Evolutionary conservation across 2,113 vertebrate species (phyloP).

Genomic region (Tetrao urogallus): DNA sequence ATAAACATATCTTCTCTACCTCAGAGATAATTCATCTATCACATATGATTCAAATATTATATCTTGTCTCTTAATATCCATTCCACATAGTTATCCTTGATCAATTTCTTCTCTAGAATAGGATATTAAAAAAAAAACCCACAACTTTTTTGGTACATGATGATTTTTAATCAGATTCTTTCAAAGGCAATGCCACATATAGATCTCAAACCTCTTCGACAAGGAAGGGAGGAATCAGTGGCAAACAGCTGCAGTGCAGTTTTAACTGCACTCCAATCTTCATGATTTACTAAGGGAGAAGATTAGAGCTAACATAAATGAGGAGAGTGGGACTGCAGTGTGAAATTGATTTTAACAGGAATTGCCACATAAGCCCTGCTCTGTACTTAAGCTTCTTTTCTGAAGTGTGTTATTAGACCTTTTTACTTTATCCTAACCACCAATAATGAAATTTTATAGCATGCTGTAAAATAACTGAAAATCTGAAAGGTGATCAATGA

Average conservation of each 20-base stretch:
- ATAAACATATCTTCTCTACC: neutral
- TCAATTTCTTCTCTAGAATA: neutral
- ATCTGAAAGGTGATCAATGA: neutral
- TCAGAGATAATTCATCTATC: neutral
- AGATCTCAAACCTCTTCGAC: neutral
- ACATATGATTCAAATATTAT: neutral
- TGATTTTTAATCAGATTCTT: neutral
- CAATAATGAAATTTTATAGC: constrained; percentile 11
- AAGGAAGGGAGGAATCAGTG: neutral
- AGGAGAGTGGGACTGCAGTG: neutral
- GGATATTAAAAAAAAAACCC: neutral
- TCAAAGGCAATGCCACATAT: neutral
- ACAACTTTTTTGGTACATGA: neutral
- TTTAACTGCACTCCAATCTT: constrained; percentile 9
- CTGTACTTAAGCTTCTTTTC: neutral
- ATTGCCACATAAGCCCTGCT: neutral
- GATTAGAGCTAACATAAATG: neutral
- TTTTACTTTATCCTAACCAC: neutral
- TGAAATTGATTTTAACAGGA: neutral
- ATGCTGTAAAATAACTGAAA: constrained; percentile 12
- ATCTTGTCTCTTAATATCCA: neutral
- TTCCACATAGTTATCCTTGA: neutral
- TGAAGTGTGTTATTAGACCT: neutral
- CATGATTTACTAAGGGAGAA: neutral
- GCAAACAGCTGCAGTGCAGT: neutral